These are phyloP conservation scores for Callosobruchus maculatus DNA, from an alignment of 2,888 invertebrate genomes.

Conservation along the genomic window DNA sequence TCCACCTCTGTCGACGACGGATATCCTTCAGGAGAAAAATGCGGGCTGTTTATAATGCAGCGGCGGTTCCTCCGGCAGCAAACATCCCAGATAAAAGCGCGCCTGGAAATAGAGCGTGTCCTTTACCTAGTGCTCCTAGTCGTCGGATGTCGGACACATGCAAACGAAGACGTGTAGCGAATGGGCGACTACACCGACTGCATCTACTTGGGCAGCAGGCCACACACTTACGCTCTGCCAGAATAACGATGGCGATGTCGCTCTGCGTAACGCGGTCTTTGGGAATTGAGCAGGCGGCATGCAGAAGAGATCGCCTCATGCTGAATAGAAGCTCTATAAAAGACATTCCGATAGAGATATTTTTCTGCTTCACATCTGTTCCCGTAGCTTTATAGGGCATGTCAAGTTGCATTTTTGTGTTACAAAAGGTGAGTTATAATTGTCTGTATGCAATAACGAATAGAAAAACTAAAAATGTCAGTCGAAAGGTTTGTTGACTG, in stretches of 20 bases:
- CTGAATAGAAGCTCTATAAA: too few relatives aligned
- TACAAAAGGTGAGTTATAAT: too few relatives aligned
- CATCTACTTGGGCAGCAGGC: not conserved
- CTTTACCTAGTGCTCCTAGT: not conserved
- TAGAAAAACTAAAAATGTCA: too few relatives aligned
- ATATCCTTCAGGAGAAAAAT: not conserved
- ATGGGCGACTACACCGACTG: constrained; percentile 7
- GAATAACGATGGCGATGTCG: not conserved
- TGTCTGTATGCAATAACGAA: too few relatives aligned
- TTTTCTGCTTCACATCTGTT: too few relatives aligned
- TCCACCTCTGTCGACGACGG: not conserved
- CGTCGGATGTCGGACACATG: constrained; percentile 24
- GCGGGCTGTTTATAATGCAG: not conserved
- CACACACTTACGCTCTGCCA: not conserved
- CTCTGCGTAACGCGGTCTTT: not conserved
- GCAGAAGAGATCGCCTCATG: not conserved
- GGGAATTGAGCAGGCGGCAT: not conserved
- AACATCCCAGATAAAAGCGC: not conserved
- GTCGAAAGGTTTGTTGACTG: too few relatives aligned
- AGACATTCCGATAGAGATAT: too few relatives aligned
- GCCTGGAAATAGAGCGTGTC: not conserved
- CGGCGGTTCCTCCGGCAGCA: not conserved
- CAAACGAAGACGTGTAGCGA: constrained; percentile 24
- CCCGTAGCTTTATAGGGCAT: too few relatives aligned
- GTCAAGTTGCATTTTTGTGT: too few relatives aligned